Conservation (phyloP, 2,113 vertebrate species). For the Athene cunicularia region DNA sequence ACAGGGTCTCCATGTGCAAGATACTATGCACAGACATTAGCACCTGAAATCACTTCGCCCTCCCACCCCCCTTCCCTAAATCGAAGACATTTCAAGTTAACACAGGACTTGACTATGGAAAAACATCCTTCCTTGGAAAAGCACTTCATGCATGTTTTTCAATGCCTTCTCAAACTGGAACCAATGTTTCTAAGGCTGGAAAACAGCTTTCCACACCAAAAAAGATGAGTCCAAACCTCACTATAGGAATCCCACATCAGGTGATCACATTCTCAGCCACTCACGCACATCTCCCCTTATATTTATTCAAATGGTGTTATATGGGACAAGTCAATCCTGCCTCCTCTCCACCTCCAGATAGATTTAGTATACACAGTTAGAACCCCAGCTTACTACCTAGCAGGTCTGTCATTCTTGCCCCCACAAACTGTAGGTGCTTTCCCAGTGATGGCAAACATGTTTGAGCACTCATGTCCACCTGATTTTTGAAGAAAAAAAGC, state of each 20-base stretch:
- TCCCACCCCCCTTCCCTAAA: neutral
- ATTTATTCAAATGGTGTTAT: neutral
- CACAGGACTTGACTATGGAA: neutral
- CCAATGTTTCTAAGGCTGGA: neutral
- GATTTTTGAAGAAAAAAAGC: neutral
- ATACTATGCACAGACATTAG: neutral
- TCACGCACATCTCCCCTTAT: neutral
- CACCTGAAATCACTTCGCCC: neutral
- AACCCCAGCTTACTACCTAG: neutral
- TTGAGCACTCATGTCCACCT: neutral
- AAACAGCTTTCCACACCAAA: neutral
- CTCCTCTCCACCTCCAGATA: neutral
- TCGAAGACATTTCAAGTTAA: conserved; percentile 38
- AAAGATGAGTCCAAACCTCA: neutral
- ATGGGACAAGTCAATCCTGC: neutral
- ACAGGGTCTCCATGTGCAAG: neutral
- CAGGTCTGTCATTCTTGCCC: neutral
- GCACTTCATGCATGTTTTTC: neutral
- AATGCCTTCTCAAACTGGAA: neutral
- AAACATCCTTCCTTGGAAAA: neutral
- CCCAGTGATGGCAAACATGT: fast-evolving
- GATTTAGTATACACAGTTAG: neutral
- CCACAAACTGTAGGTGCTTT: neutral
- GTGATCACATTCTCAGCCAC: neutral
- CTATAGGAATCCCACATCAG: neutral